A percentile compares a stretch with the other conserved stretches of the same genome.
Evolutionary conservation across 2,888 invertebrate genomes (phyloP).

Genomic region (Xestia ashworthii): DNA sequence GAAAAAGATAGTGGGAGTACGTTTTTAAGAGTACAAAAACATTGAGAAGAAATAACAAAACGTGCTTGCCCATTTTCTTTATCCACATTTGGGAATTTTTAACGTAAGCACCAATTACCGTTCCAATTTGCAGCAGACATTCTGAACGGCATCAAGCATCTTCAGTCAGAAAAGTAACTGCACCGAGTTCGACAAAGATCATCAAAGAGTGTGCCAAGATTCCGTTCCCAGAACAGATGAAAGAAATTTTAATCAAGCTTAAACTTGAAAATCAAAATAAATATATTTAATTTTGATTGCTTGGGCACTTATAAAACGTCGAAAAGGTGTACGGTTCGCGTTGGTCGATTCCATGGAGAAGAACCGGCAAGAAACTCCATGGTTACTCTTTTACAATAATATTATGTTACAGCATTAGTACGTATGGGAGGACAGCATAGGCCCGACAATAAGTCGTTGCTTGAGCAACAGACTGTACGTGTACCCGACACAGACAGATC

Average conservation of each 20-base stretch:
- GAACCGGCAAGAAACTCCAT: too few relatives aligned
- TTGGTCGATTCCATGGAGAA: too few relatives aligned
- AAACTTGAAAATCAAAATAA: background rate
- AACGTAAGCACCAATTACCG: background rate
- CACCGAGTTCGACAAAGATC: background rate
- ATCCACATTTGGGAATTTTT: background rate
- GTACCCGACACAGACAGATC: constrained; percentile 13
- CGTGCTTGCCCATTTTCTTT: background rate
- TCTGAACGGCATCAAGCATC: background rate
- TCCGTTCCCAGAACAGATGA: background rate
- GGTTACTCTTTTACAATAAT: too few relatives aligned
- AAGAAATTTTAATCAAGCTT: background rate
- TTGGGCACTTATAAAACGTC: too few relatives aligned
- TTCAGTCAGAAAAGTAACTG: background rate
- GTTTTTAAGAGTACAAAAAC: too few relatives aligned
- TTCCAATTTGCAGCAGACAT: background rate
- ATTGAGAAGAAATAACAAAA: constrained; percentile 10
- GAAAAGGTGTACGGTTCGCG: too few relatives aligned
- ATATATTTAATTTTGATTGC: too few relatives aligned
- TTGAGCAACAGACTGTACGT: background rate
- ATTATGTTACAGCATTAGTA: too few relatives aligned
- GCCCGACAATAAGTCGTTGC: too few relatives aligned
- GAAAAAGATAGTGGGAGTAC: background rate
- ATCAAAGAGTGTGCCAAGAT: background rate
- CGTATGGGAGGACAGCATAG: too few relatives aligned